Percentiles rank a stretch among this genome's conserved stretches.
Evolutionary conservation across 92 coral and sea anemone species (phyloP).

Genomic region (Palythoa grandiflora): DNA sequence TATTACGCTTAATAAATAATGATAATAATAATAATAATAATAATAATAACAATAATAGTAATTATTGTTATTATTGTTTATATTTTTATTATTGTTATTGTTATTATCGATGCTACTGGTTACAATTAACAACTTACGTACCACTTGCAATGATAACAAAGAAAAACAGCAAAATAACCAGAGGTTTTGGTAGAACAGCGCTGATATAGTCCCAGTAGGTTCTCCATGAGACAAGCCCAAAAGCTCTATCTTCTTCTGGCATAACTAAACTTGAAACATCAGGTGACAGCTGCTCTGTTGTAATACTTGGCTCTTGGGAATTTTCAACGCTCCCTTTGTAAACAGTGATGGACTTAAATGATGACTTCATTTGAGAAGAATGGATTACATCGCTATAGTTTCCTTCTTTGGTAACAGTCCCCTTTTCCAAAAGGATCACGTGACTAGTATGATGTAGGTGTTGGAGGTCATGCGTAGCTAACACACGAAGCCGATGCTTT

Average conservation of each 20-base stretch:
- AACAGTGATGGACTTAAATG: neutral
- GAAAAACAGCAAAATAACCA: neutral
- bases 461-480: neutral
- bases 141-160: neutral
- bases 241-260: slow-evolving; percentile 15
- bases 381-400: neutral
- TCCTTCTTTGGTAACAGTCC: neutral
- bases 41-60: too few relatives aligned
- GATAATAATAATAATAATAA: too few relatives aligned
- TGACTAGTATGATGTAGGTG: neutral
- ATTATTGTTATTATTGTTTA: too few relatives aligned
- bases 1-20: too few relatives aligned
- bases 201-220: neutral
- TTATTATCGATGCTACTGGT: too few relatives aligned
- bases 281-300: neutral
- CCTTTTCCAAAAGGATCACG: neutral
- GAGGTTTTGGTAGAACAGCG: neutral
- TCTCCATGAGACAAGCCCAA: slow-evolving; percentile 23
- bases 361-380: neutral
- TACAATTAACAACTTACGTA: neutral
- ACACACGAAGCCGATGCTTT: slow-evolving; percentile 5
- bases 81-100: too few relatives aligned
- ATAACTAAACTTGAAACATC: neutral
- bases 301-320: neutral
- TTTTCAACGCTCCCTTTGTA: neutral